Percentiles rank a stretch among this genome's conserved stretches.
These are phyloP conservation scores for Penaeus chinensis DNA, from an alignment of 1,140 invertebrate genomes.

Conservation along the genomic window DNA sequence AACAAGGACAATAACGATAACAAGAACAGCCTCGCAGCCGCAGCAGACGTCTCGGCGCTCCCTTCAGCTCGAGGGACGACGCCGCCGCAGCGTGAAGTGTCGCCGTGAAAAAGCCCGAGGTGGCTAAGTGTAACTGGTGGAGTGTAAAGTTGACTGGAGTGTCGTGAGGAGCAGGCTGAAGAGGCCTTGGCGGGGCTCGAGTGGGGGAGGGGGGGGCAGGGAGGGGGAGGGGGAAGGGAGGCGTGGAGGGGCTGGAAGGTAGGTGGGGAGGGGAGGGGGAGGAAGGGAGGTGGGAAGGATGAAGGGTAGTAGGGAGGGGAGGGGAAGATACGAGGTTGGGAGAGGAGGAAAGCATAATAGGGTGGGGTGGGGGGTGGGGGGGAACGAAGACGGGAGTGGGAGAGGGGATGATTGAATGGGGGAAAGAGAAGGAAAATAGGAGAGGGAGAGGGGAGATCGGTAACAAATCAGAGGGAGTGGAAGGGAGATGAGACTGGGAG, in stretches of 20 bases:
- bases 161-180: no score
- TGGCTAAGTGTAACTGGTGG: background rate
- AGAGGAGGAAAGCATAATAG: background rate
- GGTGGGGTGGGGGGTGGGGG: background rate
- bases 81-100: no score
- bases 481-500: background rate
- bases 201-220: background rate
- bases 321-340: background rate
- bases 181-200: background rate
- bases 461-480: no score
- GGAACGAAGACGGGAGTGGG: background rate
- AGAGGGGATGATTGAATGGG: background rate
- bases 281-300: background rate
- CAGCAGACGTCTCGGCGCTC: no score
- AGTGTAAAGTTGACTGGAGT: conserved; percentile 6
- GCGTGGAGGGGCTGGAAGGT: background rate
- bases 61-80: no score
- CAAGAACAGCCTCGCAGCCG: no score
- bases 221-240: background rate
- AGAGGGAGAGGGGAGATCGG: background rate
- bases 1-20: no score
- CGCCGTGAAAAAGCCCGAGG: background rate
- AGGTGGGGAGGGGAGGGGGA: background rate
- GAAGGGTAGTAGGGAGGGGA: background rate
- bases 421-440: no score